Base-by-base conservation (phyloP, 53 echinoderm and acorn worm species). In the Holothuria scabra region DNA sequence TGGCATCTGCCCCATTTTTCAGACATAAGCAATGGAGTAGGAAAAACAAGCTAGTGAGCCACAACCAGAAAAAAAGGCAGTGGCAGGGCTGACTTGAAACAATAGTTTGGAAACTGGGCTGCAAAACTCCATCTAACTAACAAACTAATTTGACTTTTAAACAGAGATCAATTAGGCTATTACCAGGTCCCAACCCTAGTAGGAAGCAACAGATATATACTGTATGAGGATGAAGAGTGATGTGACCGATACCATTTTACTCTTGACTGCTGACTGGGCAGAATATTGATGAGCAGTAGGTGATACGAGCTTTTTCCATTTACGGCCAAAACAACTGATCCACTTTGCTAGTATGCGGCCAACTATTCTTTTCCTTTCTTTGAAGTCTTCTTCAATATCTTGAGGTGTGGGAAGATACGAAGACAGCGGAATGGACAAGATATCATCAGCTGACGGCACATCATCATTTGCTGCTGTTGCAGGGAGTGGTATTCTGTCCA, bases 231-330 rank as follows among this genome's bases (percentile, higher is more conserved):
- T n/a, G n/a, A n/a, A n/a, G n/a, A n/a, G n/a, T n/a, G n/a, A n/a
- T n/a, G n/a, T n/a, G n/a, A n/a, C n/a, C n/a, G n/a, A n/a, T 60
- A 60, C 61, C 61, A 60, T 60, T 60, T 60, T 26, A 11, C 61
- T 60, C 61, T 60, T 60, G 0, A 26, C 26, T 3, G 61, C 61
- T 26, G 61, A 60, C 61, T 60, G 61, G 0, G 61, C 22, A 22
- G 61, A 60, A 60, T 60, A 60, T 20, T 60, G 61, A 5, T 60
- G 61, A 60, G 4, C 22, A 26, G 18, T 60, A 11, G 61, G 61
- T 6, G 11, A 22, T 60, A 11, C 26, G 16, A 60, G 12, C 11
- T 60, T 26, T 23, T 60, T 26, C 61, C 18, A 7, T 8, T 60
- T 60, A 14, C 61, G 26, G 61, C 6, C 7, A 26, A 60, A 60